Evolutionary conservation across 2,113 vertebrate genomes (phyloP), one percentile per base, ranked within the genome.

Genomic region (Oophaga pumilio): DNA sequence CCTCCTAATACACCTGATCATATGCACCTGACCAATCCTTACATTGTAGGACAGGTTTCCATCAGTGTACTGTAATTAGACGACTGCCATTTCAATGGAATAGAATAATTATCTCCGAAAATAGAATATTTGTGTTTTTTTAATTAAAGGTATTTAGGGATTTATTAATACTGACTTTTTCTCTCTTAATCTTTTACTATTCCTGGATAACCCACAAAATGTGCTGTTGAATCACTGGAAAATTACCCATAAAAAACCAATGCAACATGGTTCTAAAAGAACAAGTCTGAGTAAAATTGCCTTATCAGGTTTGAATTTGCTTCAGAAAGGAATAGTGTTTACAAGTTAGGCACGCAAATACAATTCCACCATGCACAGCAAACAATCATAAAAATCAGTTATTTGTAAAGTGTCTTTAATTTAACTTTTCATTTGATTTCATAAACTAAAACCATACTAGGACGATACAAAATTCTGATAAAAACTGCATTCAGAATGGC

Each of bases 311-410:
- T 56, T 78, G 52, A 56, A 57, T 53, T 24, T 26, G 15, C 76
- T 57, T 78, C n/a, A 57, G 14, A 78, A 78, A 28, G 52, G 28
- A 57, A 73, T 20, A 26, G n/a, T 78, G 76, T 78, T 78, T 78
- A 59, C 76, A 28, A 78, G 57, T 26, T 10, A n/a, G n/a, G 24
- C 76, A 56, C 50, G 53, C 50, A 57, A 78, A 78, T 78, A 10
- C 53, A 1, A 53, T 78, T 78, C 49, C 49, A 78, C 76, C 76
- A 57, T 13, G 22, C 49, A 26, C 50, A n/a, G n/a, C 26, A 78
- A 53, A 78, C 76, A 78, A 52, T 17, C 33, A 43, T n/a, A n/a
- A 78, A 28, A 59, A n/a, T 26, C 6, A 78, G 57, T 78, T 26
- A 26, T 26, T 57, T 28, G 49, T 17, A 78, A 57, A 28, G 28